A percentile compares a stretch with the other conserved stretches of the same genome.
Evolutionary conservation across 2,797 vertebrate genomes (phyloP).

Genomic region (Peromyscus melanophrys): DNA sequence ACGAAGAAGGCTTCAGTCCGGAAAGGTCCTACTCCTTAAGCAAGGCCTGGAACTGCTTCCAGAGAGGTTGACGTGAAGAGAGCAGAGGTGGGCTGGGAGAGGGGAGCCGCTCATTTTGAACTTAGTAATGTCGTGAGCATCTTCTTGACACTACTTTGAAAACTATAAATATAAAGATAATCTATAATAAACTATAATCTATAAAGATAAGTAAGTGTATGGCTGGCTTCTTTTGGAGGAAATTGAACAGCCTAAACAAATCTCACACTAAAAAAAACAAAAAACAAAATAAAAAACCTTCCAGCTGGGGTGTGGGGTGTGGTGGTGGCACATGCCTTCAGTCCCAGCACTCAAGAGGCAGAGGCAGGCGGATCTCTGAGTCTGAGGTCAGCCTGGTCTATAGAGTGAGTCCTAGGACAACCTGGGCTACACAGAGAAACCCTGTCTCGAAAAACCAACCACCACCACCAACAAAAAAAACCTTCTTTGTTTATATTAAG

Average conservation of each 20-base stretch:
- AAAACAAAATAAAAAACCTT: not conserved
- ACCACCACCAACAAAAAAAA: not conserved
- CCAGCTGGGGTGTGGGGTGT: not conserved
- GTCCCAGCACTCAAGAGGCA: not conserved
- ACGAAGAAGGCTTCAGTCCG: not conserved
- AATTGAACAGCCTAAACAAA: not conserved
- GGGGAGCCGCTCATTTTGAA: not conserved
- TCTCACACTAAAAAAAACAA: not conserved
- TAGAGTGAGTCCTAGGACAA: not conserved
- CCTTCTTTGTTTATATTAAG: not conserved
- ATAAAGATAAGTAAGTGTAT: not conserved
- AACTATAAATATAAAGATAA: too few species aligned
- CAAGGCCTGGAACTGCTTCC: not conserved
- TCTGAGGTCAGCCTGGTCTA: not conserved
- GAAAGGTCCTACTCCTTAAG: not conserved
- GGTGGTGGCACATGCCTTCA: not conserved
- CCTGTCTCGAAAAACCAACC: not conserved
- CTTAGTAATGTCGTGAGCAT: not conserved
- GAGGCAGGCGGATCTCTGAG: not conserved
- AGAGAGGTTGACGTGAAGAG: not conserved
- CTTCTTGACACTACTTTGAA: not conserved
- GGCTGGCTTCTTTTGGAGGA: slow-evolving; percentile 8
- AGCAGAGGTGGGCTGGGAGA: too few species aligned
- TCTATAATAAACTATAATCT: too few species aligned
- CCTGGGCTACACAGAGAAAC: not conserved